Evolutionary conservation across 2,797 vertebrate species (phyloP), one percentile per base, ranked within the genome.

Genomic region (Myotis vivesi): DNA sequence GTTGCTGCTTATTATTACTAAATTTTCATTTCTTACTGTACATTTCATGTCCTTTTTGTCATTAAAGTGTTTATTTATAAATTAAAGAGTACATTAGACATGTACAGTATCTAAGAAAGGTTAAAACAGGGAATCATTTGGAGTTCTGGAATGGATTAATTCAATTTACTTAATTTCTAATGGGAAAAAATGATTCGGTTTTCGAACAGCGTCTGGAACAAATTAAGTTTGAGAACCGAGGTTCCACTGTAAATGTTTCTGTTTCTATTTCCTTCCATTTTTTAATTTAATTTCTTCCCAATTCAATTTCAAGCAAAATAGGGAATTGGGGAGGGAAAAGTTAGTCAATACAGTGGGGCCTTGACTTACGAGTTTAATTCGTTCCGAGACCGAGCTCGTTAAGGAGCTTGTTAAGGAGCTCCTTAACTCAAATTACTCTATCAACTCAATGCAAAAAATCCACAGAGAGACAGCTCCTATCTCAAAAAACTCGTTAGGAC

Each of bases 261-360:
- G 25, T 55, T 79, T 68, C 16, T 66, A 38, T 36, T 86, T 72
- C 10, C 33, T 17, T 92, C 25, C 8, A 72, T 49, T 85, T 69
- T 69, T 59, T 55, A 76, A 62, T 28, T 57, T 77, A 69, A 38
- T 87, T 81, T 71, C 20, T 82, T 72, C 20, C 68, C 53, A 77
- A 68, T 83, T 88, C 33, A 33, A 66, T 88, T 90, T 88, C 82
- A 88, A 94, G 49, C 41, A 81, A 94, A 95, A 85, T 9, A 86
- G 23, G 38, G 36, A 92, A 91, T 15, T 44, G 13, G 22, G 6
- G 19, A 4, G 13, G 13, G 30, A 4, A 16, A n/a, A n/a, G 38
- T 19, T 41, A 59, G 19, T 59, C 51, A 86, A 95, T 81, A 36
- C 36, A 36, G 36, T 36, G 36, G 36, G 36, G 36, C 36, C 36